Conservation (phyloP, 2,888 invertebrate genomes). For the Lepidonotus clava region DNA sequence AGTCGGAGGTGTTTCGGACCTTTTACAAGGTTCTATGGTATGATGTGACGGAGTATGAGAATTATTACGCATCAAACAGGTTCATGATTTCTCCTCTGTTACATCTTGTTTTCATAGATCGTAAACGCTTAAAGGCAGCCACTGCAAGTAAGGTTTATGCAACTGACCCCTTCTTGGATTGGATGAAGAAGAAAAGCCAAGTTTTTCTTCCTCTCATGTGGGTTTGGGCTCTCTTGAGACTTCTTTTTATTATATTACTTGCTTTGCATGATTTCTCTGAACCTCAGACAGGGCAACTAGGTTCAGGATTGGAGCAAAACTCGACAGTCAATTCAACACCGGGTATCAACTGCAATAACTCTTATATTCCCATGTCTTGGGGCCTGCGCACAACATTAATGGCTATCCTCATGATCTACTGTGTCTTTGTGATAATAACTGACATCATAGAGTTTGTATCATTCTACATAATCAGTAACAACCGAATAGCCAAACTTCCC, state of each 20-base stretch:
- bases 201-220: not conserved
- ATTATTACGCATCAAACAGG: not conserved
- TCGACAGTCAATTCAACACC: not conserved
- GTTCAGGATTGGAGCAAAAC: not conserved
- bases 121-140: not conserved
- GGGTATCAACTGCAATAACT: not conserved
- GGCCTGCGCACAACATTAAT: not conserved
- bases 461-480: not conserved
- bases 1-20: not conserved
- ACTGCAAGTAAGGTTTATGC: not conserved
- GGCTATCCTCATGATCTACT: not conserved
- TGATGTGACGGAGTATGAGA: slow-evolving; percentile 58
- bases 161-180: slow-evolving; percentile 13
- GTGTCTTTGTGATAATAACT: not conserved
- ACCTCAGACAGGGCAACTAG: not conserved
- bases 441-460: not conserved
- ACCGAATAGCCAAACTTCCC: not conserved
- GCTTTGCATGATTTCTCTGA: not conserved
- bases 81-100: slow-evolving; percentile 36
- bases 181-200: slow-evolving; percentile 6
- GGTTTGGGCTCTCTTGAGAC: not conserved
- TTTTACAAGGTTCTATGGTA: slow-evolving; percentile 38
- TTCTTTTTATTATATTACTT: not conserved
- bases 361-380: not conserved
- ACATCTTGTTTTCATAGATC: not conserved